These are phyloP conservation scores for Himalopsyche tibetana DNA, from an alignment of 2,888 invertebrate species.

Conservation along the genomic window DNA sequence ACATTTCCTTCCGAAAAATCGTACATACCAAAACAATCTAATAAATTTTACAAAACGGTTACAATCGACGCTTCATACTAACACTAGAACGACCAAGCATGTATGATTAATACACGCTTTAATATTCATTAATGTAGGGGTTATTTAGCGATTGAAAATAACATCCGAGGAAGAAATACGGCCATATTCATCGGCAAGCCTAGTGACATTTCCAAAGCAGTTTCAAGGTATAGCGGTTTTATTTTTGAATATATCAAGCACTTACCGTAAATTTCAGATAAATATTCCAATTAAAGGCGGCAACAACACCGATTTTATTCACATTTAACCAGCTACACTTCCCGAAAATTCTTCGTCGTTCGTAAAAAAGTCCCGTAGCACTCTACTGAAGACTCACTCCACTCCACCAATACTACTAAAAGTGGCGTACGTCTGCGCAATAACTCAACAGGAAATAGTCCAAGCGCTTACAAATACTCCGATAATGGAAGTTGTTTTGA, in stretches of 20 bases:
- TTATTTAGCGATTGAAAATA: background rate
- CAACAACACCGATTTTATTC: slow-evolving; percentile 60
- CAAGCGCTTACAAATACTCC: slow-evolving; percentile 41
- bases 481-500: slow-evolving; percentile 23
- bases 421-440: slow-evolving; percentile 44
- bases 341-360: slow-evolving; percentile 60
- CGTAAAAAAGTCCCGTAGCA: slow-evolving; percentile 58
- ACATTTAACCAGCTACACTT: slow-evolving; percentile 61
- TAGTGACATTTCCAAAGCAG: slow-evolving; percentile 54
- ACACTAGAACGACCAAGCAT: too few species aligned
- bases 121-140: background rate
- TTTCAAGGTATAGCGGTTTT: background rate
- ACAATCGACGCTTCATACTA: too few species aligned
- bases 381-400: slow-evolving; percentile 44
- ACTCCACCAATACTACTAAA: slow-evolving; percentile 57
- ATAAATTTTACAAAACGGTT: too few species aligned
- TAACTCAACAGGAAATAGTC: slow-evolving; percentile 48
- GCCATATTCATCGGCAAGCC: slow-evolving; percentile 60
- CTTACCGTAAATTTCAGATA: slow-evolving; percentile 58
- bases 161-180: slow-evolving; percentile 43
- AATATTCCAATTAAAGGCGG: slow-evolving; percentile 59
- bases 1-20: slow-evolving; percentile 19
- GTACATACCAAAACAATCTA: slow-evolving; percentile 11
- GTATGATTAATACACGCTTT: too few species aligned
- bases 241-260: slow-evolving; percentile 16